phyloP scores from a whole-genome alignment of 2,797 vertebrate species.

The Neostethus bicornis region DNA sequence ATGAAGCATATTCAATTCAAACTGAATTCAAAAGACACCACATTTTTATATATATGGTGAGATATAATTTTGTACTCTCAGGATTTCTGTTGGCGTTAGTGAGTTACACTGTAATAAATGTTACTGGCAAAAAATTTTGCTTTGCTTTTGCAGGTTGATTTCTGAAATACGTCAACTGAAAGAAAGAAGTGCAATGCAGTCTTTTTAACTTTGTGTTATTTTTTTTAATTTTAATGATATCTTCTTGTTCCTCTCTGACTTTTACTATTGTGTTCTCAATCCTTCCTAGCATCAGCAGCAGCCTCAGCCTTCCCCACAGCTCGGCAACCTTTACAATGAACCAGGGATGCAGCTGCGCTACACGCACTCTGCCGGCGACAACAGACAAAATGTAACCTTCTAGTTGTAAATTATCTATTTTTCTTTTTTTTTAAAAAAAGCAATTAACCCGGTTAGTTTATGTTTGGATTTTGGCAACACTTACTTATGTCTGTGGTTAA shows the following conservation, averaged over 20 bases:
- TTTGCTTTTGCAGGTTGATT: too few species aligned
- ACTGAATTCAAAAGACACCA: too few species aligned
- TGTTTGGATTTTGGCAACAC: slow-evolving; percentile 8
- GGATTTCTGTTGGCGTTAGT: too few species aligned
- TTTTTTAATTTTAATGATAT: slow-evolving; percentile 3
- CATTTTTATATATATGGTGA: too few species aligned
- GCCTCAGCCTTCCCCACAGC: slow-evolving; percentile 81
- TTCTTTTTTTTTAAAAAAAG: slow-evolving; percentile 14
- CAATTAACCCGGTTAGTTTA: slow-evolving; percentile 10
- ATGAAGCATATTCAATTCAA: too few species aligned
- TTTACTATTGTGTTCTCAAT: slow-evolving; percentile 69
- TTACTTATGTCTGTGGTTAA: slow-evolving; percentile 22
- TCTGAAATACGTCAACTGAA: too few species aligned
- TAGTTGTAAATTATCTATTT: slow-evolving; percentile 21
- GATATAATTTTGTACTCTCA: too few species aligned
- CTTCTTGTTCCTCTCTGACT: slow-evolving; percentile 20
- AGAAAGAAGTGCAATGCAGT: too few species aligned
- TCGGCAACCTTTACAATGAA: slow-evolving; percentile 82
- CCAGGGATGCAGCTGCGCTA: slow-evolving; percentile 82
- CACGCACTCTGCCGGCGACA: slow-evolving; percentile 78
- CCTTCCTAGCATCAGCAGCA: slow-evolving; percentile 76
- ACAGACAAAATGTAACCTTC: slow-evolving; percentile 83
- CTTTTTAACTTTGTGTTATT: neutral
- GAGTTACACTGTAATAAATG: too few species aligned
- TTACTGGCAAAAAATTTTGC: too few species aligned